Conservation (phyloP, 2,888 invertebrate species). For the Microdon myrmicae region DNA sequence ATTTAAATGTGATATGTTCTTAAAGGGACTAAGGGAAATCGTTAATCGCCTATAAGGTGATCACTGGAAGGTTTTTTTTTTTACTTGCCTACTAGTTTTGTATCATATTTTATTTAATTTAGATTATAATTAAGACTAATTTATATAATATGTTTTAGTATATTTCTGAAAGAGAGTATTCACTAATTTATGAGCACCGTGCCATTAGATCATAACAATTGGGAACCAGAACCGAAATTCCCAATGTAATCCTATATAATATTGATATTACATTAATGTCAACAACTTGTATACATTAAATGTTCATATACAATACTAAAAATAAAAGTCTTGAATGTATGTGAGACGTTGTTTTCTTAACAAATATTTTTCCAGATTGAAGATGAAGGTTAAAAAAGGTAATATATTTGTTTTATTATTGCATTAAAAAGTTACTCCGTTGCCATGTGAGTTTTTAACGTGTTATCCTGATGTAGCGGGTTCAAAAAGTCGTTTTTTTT, state of each 20-base stretch:
- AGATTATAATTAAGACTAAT: conserved; percentile 11
- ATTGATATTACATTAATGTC: conserved; percentile 50
- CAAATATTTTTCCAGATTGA: no score
- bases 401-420: no score
- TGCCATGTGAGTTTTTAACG: no score
- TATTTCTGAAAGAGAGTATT: conserved; percentile 1
- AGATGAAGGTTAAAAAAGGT: no score
- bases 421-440: no score
- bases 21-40: conserved; percentile 28
- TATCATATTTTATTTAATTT: conserved; percentile 15
- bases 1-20: conserved; percentile 43
- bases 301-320: no score
- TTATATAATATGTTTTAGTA: conserved; percentile 15
- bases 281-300: no score
- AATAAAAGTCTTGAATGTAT: no score
- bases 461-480: no score
- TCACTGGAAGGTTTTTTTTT: conserved; percentile 20
- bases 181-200: conserved; percentile 19
- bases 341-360: no score
- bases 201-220: conserved; percentile 42
- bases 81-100: conserved; percentile 41
- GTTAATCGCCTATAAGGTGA: conserved; percentile 37
- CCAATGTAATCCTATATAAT: conserved; percentile 4
- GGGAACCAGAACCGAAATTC: conserved; percentile 21
- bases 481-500: no score